These are phyloP conservation scores for Dryobotodes eremita DNA, from an alignment of 2,888 invertebrate genomes.

Conservation along the genomic window DNA sequence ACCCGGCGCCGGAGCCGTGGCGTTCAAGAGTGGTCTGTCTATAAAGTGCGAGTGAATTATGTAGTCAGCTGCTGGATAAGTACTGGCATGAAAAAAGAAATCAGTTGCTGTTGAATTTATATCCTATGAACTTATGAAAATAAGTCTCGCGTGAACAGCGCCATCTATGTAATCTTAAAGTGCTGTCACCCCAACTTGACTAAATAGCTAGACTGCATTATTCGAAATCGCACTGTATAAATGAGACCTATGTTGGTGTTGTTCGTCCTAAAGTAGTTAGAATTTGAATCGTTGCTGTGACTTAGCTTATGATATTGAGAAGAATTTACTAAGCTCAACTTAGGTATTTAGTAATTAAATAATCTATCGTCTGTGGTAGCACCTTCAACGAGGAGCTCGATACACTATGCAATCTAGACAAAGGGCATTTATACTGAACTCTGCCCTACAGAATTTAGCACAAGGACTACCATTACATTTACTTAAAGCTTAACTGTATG, in stretches of 20 bases:
- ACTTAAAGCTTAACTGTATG: constrained; percentile 1
- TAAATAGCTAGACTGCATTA: neutral
- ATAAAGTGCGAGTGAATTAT: constrained; percentile 26
- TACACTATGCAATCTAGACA: constrained; percentile 1
- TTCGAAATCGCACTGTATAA: constrained; percentile 29
- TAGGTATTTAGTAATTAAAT: constrained; percentile 44
- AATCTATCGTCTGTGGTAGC: constrained; percentile 38
- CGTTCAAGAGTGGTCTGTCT: constrained; percentile 20
- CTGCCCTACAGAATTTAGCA: constrained; percentile 7
- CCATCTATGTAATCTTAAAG: neutral
- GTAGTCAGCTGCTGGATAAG: neutral
- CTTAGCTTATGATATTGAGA: constrained; percentile 58
- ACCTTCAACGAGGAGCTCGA: constrained; percentile 14
- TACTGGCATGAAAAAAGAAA: neutral
- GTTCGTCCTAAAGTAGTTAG: constrained; percentile 65
- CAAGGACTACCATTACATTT: neutral
- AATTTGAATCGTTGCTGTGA: constrained; percentile 61
- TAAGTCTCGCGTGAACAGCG: neutral
- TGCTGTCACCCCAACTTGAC: no score
- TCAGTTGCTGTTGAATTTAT: neutral
- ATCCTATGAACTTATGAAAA: neutral
- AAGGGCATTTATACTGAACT: neutral
- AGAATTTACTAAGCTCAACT: constrained; percentile 61
- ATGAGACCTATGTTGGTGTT: constrained; percentile 53
- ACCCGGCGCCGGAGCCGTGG: neutral